A percentile compares a stretch with the other conserved stretches of the same genome.
phyloP scores from a whole-genome alignment of 2,797 vertebrate species.

The Synanceia verrucosa region DNA sequence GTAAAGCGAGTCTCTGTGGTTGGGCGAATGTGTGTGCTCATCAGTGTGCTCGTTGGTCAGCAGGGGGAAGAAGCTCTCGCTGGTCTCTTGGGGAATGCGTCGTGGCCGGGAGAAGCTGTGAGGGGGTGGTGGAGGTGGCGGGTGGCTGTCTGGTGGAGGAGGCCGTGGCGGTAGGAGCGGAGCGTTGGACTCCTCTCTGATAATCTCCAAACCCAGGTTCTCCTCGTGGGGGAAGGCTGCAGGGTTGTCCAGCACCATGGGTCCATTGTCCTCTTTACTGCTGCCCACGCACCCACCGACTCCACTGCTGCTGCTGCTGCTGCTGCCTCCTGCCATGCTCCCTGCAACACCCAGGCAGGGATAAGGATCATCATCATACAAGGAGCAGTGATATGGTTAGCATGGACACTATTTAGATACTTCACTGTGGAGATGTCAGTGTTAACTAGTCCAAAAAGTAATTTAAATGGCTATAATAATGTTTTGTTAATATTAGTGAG shows the following conservation, averaged over 20 bases:
- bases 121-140: conserved; percentile 83
- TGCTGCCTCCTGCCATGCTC: conserved; percentile 75
- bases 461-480: neutral
- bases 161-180: conserved; percentile 91
- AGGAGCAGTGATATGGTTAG: neutral
- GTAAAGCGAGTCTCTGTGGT: conserved; percentile 96
- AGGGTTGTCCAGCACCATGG: conserved; percentile 84
- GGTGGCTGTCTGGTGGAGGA: conserved; percentile 89
- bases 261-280: conserved; percentile 76
- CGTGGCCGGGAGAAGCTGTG: conserved; percentile 88
- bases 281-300: conserved; percentile 78
- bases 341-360: conserved; percentile 52
- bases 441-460: neutral
- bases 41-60: conserved; percentile 95
- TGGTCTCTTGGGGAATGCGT: conserved; percentile 93
- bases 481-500: neutral
- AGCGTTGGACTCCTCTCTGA: conserved; percentile 94
- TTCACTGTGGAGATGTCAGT: neutral
- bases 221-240: conserved; percentile 92
- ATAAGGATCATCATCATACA: conserved; percentile 1
- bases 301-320: conserved; percentile 74
- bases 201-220: conserved; percentile 92
- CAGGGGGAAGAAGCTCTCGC: conserved; percentile 97
- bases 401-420: neutral
- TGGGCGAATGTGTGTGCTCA: conserved; percentile 90